Evolutionary conservation across 2,888 invertebrate species (phyloP), one percentile per base, ranked within the genome.

Genomic region (Diachrysia chrysitis): DNA sequence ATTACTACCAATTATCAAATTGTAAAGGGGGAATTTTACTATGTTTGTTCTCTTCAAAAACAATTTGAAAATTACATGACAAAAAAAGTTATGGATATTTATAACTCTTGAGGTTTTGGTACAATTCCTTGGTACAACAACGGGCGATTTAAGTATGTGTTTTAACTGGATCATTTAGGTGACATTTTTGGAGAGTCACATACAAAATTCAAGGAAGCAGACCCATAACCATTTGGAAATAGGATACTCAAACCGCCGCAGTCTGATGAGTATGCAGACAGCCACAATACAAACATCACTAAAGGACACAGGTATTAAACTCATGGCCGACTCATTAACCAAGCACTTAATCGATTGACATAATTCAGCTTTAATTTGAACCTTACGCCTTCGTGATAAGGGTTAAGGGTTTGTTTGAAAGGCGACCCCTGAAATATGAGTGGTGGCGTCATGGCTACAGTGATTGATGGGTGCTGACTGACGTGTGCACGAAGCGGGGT

Each of bases 381-480:
- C 89, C 80, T 85, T 92, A 89, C 67, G 16, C 4, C 17, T 16
- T 72, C 2, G 81, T 42, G n/a, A 77, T 85, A 91, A 78, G 85
- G 78, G 77, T 71, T 78, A 66, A 68, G 76, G 68, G 66, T 56
- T 42, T 73, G 69, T 71, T 73, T 69, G 70, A 83, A 83, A 76
- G 79, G 79, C 78, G 85, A 85, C 87, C 89, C 86, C 89, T 93
- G 92, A 92, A 93, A 93, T 92, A 92, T 92, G 94, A 93, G 93
- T 92, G 89, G 92, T 88, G 87, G 89, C 91, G 91, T 90, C 91
- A 89, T 89, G 89, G 89, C 85, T 91, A 89, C 93, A 91, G 92
- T 94, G 94, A 93, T 93, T 94, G 94, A 94, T 94, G 93, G 88
- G 90, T 86, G 89, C 88, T 93, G 94, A 94, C 92, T 93, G 94